A percentile compares a stretch with the other conserved stretches of the same genome.
phyloP scores from a whole-genome alignment of 2,797 vertebrate species.

The Spondyliosoma cantharus region DNA sequence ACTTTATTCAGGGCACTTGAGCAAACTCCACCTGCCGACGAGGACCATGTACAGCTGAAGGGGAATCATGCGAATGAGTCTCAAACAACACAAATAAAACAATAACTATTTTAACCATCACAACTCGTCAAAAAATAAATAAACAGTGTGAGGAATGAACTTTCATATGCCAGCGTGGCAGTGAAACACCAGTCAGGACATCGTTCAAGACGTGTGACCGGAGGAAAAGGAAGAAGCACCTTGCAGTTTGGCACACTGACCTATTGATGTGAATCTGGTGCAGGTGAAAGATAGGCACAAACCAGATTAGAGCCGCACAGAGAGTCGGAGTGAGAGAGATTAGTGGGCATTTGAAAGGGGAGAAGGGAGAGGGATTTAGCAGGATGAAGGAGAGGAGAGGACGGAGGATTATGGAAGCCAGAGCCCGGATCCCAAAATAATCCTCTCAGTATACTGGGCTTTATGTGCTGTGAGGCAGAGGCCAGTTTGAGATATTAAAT shows the following conservation, averaged over 20 bases:
- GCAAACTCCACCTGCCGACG: not conserved
- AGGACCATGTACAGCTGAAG: not conserved
- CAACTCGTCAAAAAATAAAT: not conserved
- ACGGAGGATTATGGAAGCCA: slow-evolving; percentile 83
- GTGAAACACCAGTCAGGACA: not conserved
- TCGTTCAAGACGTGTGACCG: not conserved
- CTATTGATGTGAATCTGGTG: slow-evolving; percentile 65
- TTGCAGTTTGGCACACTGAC: slow-evolving; percentile 64
- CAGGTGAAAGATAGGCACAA: slow-evolving; percentile 75
- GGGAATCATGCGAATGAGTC: not conserved
- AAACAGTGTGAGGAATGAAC: not conserved
- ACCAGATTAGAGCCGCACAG: slow-evolving; percentile 79
- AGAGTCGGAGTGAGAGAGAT: slow-evolving; percentile 74
- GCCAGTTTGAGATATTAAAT: slow-evolving; percentile 55
- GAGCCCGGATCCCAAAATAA: slow-evolving; percentile 85
- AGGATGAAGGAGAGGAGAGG: slow-evolving; percentile 80
- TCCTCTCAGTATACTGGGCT: slow-evolving; percentile 80
- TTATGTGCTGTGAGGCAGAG: slow-evolving; percentile 65
- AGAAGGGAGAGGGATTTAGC: slow-evolving; percentile 82
- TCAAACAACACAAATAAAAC: not conserved
- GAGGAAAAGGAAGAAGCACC: slow-evolving; percentile 5
- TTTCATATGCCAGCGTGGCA: not conserved
- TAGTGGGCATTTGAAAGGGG: slow-evolving; percentile 82
- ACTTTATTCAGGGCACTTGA: not conserved
- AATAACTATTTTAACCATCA: not conserved